Evolutionary conservation across 2,113 vertebrate genomes (phyloP), one percentile per base, ranked within the genome.

Genomic region (Lasiurus cinereus): DNA sequence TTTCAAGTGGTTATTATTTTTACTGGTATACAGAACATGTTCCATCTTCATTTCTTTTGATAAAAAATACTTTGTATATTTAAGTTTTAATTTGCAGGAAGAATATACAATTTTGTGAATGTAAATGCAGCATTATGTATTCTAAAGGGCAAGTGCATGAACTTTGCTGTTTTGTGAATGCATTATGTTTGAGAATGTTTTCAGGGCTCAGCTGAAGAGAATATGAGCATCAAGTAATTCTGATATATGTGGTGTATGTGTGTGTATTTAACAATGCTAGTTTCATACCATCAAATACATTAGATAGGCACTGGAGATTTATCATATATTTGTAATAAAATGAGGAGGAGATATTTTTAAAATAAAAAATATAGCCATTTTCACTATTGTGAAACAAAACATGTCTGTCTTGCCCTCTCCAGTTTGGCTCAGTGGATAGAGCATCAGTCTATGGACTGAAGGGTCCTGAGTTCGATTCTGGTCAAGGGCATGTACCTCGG

Each of bases 21-120:
- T 80, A 33, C 29, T 90, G 18, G 6, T 83, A 11, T 91, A 77
- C 27, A 18, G 15, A 18, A 67, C 29, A 80, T 69, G 24, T 79
- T 92, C 21, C 22, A 59, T 59, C 24, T 11, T 93, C 21, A 94
- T 43, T 62, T 62, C 22, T 62, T 62, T 62, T 62, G 9, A 62
- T 62, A 36, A 8, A 54, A 93, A 91, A 64, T 90, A 73, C 33
- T 93, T 84, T 59, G 5, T 64, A 73, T 64, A 73, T 90, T 88
- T 89, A 86, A 78, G 72, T 92, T 86, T 92, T 87, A 43, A 59
- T 89, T 90, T 88, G 6, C 70, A 82, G 64, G 22, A 56, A 90
- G 52, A 92, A 46, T 46, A 16, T 83, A 48, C 29, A 95, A 8
- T 85, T 85, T 92, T 92, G 21, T 66, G 84, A 43, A 69, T 95